phyloP scores from a whole-genome alignment of 2,797 vertebrate species.

The Muscicapa comitata region DNA sequence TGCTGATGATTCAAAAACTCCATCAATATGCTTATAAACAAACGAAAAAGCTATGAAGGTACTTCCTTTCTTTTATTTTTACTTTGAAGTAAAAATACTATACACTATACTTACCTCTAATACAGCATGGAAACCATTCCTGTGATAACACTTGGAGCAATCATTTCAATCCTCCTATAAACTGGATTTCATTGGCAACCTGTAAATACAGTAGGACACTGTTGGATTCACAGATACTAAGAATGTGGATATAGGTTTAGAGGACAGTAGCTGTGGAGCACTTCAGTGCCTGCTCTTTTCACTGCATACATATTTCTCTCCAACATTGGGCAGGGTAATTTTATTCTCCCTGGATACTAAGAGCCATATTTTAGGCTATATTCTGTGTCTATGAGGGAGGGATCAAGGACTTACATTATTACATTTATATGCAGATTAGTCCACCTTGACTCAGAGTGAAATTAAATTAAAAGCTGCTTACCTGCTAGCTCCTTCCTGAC shows the following conservation, averaged over 20 bases:
- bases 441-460: background rate
- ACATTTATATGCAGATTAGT: background rate
- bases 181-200: background rate
- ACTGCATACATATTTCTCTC: background rate
- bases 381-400: background rate
- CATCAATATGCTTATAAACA: background rate
- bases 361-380: background rate
- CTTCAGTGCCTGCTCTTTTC: background rate
- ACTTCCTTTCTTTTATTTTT: background rate
- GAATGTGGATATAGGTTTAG: background rate
- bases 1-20: background rate
- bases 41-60: background rate
- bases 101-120: background rate
- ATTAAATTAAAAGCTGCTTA: conserved; percentile 24
- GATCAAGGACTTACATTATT: background rate
- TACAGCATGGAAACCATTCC: background rate
- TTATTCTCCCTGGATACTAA: background rate
- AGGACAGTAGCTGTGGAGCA: background rate
- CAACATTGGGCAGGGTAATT: background rate
- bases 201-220: background rate
- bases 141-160: background rate
- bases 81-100: background rate
- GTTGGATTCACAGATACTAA: background rate
- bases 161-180: background rate
- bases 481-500: background rate